Percentiles rank a stretch among this genome's conserved stretches.
These are phyloP conservation scores for Acanthosepion lycidas DNA, from an alignment of 2,888 invertebrate genomes.

Conservation along the genomic window DNA sequence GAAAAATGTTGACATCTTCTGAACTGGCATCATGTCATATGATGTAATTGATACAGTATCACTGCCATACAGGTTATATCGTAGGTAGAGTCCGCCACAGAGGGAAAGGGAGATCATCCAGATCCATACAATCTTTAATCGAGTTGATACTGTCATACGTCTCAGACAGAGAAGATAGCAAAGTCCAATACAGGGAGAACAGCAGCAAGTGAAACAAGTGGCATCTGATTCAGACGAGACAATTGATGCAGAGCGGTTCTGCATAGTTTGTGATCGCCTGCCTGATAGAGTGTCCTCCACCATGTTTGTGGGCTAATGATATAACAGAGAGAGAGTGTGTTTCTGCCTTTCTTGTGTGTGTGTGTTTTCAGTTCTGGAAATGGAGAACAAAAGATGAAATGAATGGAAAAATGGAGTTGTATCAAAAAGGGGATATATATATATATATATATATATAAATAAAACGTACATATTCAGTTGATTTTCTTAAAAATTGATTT, in stretches of 20 bases:
- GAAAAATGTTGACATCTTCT: neutral
- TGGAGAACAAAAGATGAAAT: constrained; percentile 23
- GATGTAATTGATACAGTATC: neutral
- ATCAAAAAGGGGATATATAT: neutral
- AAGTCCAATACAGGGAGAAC: neutral
- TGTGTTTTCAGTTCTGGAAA: constrained; percentile 33
- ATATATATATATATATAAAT: too few relatives aligned
- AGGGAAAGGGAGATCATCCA: neutral
- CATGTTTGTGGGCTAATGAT: neutral
- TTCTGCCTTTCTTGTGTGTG: constrained; percentile 33
- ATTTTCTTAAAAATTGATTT: neutral
- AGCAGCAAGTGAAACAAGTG: neutral
- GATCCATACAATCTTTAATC: neutral
- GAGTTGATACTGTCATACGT: neutral
- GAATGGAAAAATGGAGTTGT: constrained; percentile 20
- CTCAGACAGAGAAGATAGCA: neutral
- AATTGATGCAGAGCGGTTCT: neutral
- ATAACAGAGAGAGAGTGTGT: constrained; percentile 33
- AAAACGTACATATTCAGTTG: neutral
- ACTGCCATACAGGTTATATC: neutral
- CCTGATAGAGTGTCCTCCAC: neutral
- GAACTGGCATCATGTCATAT: neutral
- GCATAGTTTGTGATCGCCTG: neutral
- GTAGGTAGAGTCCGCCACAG: neutral
- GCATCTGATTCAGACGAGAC: neutral